Conservation (phyloP, 2,797 vertebrate genomes). For the Siniperca scherzeri region DNA sequence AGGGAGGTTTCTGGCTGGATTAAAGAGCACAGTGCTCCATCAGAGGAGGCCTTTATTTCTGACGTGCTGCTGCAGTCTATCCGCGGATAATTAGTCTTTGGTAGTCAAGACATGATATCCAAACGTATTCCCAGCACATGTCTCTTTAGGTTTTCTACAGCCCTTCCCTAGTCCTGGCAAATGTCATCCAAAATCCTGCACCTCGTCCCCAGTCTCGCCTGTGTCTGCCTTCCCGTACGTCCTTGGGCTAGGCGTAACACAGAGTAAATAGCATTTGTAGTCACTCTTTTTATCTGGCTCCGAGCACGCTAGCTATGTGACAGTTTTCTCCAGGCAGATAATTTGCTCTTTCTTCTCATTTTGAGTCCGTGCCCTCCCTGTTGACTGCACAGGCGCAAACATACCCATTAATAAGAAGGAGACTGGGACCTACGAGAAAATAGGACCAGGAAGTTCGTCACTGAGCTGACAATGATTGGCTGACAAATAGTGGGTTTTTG, state of each 20-base stretch:
- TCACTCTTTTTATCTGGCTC: conserved; percentile 54
- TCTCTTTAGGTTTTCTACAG: conserved; percentile 26
- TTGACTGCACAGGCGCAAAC: conserved; percentile 34
- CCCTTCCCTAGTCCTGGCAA: conserved; percentile 20
- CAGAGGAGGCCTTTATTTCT: conserved; percentile 69
- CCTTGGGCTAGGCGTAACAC: conserved; percentile 69
- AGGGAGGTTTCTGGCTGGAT: conserved; percentile 64
- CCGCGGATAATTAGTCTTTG: conserved; percentile 49
- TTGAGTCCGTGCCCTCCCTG: conserved; percentile 25
- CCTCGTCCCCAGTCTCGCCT: conserved; percentile 52
- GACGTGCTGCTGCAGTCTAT: conserved; percentile 67
- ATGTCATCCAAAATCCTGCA: conserved; percentile 42
- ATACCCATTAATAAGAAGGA: conserved; percentile 18
- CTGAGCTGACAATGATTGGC: conserved; percentile 61
- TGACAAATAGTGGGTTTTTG: conserved; percentile 44
- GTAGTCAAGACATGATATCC: conserved; percentile 74
- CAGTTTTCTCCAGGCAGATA: conserved; percentile 25
- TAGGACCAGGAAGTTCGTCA: conserved; percentile 85
- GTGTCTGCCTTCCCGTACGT: conserved; percentile 67
- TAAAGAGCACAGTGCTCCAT: conserved; percentile 72
- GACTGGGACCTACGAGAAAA: conserved; percentile 54
- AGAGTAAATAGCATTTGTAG: conserved; percentile 47
- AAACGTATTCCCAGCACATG: conserved; percentile 31
- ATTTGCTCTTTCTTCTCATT: conserved; percentile 16
- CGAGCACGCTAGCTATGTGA: conserved; percentile 29